A percentile compares a stretch with the other conserved stretches of the same genome.
Conservation (phyloP, 2,113 vertebrate genomes). For the Phycodurus eques region DNA sequence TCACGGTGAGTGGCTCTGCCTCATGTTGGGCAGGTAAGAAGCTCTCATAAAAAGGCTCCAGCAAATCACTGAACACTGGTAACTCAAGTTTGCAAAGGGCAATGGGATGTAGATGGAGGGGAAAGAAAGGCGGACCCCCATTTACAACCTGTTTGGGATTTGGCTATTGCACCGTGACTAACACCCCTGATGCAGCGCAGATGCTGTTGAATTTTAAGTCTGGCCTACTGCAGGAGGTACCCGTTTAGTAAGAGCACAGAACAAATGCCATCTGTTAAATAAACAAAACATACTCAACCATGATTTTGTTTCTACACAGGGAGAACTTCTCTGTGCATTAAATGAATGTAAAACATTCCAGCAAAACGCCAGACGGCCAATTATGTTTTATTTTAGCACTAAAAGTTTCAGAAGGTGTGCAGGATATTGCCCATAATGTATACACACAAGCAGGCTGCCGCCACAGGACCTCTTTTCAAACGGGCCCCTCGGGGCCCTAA, state of each 20-base stretch:
- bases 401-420: constrained; percentile 73
- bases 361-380: constrained; percentile 75
- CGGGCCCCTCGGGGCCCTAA: constrained; percentile 69
- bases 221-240: constrained; percentile 66
- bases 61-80: constrained; percentile 65
- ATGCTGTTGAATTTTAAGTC: constrained; percentile 78
- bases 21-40: constrained; percentile 59
- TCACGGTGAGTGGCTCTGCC: constrained; percentile 61
- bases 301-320: constrained; percentile 40
- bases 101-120: constrained; percentile 62
- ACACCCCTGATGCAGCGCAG: constrained; percentile 76
- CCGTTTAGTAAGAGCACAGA: constrained; percentile 58
- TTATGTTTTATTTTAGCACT: constrained; percentile 79
- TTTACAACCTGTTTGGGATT: constrained; percentile 81
- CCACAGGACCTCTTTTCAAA: constrained; percentile 66
- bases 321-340: constrained; percentile 56
- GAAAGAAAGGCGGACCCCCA: constrained; percentile 68
- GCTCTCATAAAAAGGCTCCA: constrained; percentile 46
- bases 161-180: constrained; percentile 75
- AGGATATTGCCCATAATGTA: constrained; percentile 77
- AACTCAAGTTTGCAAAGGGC: constrained; percentile 60
- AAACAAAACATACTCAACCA: constrained; percentile 67
- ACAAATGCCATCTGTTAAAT: constrained; percentile 79
- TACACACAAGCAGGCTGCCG: constrained; percentile 68
- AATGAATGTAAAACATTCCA: constrained; percentile 64